Conservation (phyloP, 2,113 vertebrate species). For the Pterocles burchelli region DNA sequence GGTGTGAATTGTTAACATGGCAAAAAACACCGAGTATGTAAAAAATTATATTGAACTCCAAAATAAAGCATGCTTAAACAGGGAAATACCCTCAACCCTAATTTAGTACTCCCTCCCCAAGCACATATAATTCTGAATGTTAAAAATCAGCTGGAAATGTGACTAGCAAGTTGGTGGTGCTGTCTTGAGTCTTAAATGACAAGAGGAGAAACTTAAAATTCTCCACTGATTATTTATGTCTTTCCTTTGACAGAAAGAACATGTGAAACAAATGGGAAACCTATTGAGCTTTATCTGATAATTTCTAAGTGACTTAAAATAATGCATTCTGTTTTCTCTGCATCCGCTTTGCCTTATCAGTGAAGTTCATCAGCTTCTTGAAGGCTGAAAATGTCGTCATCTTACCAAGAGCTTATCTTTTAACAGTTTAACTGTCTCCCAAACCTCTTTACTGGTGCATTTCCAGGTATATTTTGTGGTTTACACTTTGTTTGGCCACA, state of each 20-base stretch:
- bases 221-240: neutral
- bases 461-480: neutral
- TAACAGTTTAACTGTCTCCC: slow-evolving; percentile 7
- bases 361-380: neutral
- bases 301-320: slow-evolving; percentile 1
- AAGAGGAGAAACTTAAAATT: neutral
- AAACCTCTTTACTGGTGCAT: slow-evolving; percentile 41
- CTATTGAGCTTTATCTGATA: neutral
- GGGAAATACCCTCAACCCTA: neutral
- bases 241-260: neutral
- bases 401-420: neutral
- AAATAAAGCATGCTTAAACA: neutral
- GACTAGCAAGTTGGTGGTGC: neutral
- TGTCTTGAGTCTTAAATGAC: neutral
- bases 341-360: neutral
- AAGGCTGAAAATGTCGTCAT: neutral
- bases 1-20: neutral
- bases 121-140: neutral
- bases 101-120: neutral
- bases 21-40: neutral
- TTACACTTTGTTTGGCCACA: neutral
- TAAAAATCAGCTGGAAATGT: neutral
- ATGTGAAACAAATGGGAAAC: neutral
- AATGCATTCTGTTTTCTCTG: slow-evolving; percentile 24
- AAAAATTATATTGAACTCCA: neutral